phyloP scores from a whole-genome alignment of 2,797 vertebrate species.

The Pseudopleuronectes americanus region DNA sequence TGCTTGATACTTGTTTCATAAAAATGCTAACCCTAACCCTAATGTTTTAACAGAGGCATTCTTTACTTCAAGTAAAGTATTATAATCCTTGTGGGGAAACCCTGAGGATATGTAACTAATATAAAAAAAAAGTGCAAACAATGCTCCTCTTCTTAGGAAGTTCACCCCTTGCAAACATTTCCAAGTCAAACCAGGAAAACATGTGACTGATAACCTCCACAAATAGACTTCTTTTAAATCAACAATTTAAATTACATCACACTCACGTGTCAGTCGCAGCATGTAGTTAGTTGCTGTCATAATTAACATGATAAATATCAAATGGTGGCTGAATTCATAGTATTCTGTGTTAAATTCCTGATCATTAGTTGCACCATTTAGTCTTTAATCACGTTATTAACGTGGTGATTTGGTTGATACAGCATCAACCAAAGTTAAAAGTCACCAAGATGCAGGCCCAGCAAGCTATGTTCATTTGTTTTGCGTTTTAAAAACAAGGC shows the following conservation, averaged over 20 bases:
- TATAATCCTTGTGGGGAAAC: background rate
- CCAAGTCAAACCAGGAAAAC: too few species aligned
- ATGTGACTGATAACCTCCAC: background rate
- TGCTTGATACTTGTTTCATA: background rate
- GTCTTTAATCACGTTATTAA: too few species aligned
- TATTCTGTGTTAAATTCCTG: too few species aligned
- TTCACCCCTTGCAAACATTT: background rate
- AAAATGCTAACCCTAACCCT: too few species aligned
- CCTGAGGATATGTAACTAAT: constrained; percentile 9
- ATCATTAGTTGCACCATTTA: too few species aligned
- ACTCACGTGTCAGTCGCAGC: background rate
- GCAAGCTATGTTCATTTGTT: too few species aligned
- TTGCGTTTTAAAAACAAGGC: too few species aligned
- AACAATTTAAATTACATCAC: background rate
- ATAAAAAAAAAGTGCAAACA: background rate
- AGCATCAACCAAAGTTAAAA: too few species aligned
- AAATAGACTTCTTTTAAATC: constrained; percentile 9
- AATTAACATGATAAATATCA: too few species aligned
- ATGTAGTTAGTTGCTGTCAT: background rate
- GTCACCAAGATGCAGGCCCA: too few species aligned
- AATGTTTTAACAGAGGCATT: background rate
- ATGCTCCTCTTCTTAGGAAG: background rate
- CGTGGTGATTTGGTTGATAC: too few species aligned
- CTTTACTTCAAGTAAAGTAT: background rate
- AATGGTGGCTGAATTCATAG: too few species aligned